A percentile compares a stretch with the other conserved stretches of the same genome.
Conservation (phyloP, 2,113 vertebrate genomes). For the Trogon melanurus region DNA sequence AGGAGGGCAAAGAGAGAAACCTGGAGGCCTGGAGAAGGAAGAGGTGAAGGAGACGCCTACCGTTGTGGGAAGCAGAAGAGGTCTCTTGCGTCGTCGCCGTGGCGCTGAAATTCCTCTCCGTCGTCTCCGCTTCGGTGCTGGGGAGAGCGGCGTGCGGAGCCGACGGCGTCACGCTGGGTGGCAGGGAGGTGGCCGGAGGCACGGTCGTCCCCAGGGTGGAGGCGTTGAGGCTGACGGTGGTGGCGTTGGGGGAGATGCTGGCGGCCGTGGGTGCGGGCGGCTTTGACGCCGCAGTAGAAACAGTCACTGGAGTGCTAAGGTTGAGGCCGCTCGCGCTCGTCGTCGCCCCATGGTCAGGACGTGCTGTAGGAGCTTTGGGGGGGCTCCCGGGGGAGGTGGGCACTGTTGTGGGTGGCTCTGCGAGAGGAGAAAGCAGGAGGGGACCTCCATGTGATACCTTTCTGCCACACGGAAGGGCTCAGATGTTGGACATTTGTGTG, state of each 20-base stretch:
- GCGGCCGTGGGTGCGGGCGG: slow-evolving; percentile 42
- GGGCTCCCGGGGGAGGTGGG: slow-evolving; percentile 33
- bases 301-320: slow-evolving; percentile 47
- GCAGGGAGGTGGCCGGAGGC: slow-evolving; percentile 28
- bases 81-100: slow-evolving; percentile 63
- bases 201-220: slow-evolving; percentile 38
- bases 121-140: background rate
- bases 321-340: slow-evolving; percentile 26
- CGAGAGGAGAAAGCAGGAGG: background rate
- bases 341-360: slow-evolving; percentile 32
- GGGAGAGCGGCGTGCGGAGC: background rate
- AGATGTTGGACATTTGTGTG: accelerated
- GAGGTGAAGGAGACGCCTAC: background rate
- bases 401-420: slow-evolving; percentile 56
- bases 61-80: slow-evolving; percentile 72
- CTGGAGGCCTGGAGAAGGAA: background rate
- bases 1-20: background rate
- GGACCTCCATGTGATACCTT: background rate
- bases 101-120: slow-evolving; percentile 64
- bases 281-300: background rate
- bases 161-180: background rate
- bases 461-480: background rate
- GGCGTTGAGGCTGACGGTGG: slow-evolving; percentile 40
- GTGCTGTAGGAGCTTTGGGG: slow-evolving; percentile 40
- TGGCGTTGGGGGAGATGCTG: slow-evolving; percentile 32